Evolutionary conservation across 2,888 invertebrate genomes (phyloP).

Genomic region (Clitarchus hookeri): DNA sequence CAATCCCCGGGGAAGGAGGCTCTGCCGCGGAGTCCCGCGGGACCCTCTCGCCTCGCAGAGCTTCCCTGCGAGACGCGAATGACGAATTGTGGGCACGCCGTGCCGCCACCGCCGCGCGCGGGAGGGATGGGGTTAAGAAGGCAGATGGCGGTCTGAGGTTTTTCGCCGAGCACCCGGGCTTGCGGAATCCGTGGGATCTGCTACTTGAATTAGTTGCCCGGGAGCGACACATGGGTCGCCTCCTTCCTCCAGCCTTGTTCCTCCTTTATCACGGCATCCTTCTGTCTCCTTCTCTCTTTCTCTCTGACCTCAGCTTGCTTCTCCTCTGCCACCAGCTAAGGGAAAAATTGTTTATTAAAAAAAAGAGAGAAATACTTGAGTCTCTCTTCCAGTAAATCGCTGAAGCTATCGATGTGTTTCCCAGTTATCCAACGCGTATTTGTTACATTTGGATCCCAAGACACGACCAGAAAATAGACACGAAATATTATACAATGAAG

Average conservation of each 20-base stretch:
- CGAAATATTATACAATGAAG: too few relatives aligned
- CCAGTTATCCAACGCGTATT: too few relatives aligned
- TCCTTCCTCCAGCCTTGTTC: neutral
- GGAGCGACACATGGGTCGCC: slow-evolving; percentile 22
- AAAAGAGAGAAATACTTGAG: too few relatives aligned
- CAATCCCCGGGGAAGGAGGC: neutral
- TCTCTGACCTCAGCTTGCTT: neutral
- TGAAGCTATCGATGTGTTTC: too few relatives aligned
- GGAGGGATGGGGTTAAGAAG: neutral
- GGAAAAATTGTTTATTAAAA: too few relatives aligned
- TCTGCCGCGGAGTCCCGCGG: slow-evolving; percentile 7
- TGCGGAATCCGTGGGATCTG: slow-evolving; percentile 18
- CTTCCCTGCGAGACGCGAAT: slow-evolving; percentile 19
- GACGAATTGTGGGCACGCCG: slow-evolving; percentile 21
- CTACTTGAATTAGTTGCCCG: slow-evolving; percentile 20
- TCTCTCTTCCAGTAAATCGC: too few relatives aligned
- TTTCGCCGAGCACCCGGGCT: neutral
- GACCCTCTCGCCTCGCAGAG: neutral
- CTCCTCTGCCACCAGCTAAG: too few relatives aligned
- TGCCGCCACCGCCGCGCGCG: neutral
- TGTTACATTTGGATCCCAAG: too few relatives aligned
- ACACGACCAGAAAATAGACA: too few relatives aligned
- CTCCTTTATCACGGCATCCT: neutral
- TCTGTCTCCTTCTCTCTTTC: neutral
- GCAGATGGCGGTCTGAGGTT: neutral